phyloP scores from a whole-genome alignment of 2,888 invertebrate species.

The Erpobdella octoculata region DNA sequence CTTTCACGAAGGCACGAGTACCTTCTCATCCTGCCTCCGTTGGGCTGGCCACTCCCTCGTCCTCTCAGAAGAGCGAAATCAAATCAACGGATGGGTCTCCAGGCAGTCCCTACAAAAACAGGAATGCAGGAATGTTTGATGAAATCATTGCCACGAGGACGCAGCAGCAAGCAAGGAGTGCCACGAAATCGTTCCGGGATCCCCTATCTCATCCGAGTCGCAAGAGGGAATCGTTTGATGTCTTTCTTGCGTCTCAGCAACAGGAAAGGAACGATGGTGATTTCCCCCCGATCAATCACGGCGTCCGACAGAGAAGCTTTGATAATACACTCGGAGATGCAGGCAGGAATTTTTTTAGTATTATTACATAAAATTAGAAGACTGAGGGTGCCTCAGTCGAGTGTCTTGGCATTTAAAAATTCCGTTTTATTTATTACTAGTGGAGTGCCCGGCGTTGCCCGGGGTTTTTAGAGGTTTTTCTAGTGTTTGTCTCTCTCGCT shows the following conservation, averaged over 20 bases:
- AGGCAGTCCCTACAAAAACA: conserved; percentile 15
- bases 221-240: not conserved
- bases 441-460: too few species aligned
- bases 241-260: too few species aligned
- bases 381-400: too few species aligned
- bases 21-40: conserved; percentile 3
- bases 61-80: not conserved
- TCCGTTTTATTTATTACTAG: too few species aligned
- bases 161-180: conserved; percentile 1
- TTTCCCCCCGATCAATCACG: not conserved
- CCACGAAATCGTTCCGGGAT: not conserved
- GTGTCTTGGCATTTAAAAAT: too few species aligned
- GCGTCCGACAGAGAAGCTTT: conserved; percentile 4
- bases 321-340: conserved; percentile 8
- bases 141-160: not conserved
- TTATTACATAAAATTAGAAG: too few species aligned
- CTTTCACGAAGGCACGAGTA: not conserved
- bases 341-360: not conserved
- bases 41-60: not conserved
- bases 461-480: too few species aligned
- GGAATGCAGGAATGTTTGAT: conserved; percentile 13
- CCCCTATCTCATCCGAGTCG: not conserved
- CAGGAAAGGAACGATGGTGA: too few species aligned
- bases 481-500: too few species aligned
- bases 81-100: not conserved